These are phyloP conservation scores for Neopelma chrysocephalum DNA, from an alignment of 2,797 vertebrate species.

Conservation along the genomic window DNA sequence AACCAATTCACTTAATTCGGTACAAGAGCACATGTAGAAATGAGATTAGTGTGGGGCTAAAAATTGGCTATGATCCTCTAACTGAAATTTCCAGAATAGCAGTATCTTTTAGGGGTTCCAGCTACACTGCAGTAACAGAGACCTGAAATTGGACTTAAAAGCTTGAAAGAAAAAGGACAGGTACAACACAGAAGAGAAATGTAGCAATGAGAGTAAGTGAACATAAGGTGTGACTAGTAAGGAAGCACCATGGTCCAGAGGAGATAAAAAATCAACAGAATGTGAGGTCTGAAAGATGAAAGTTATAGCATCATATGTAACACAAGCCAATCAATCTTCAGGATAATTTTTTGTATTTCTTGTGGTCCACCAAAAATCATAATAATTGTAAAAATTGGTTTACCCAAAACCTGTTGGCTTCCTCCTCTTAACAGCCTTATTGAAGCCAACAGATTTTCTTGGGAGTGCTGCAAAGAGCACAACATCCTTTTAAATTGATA, in stretches of 20 bases:
- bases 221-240: not conserved
- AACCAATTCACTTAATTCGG: rapidly evolving
- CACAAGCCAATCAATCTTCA: not conserved
- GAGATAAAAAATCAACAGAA: not conserved
- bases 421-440: not conserved
- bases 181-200: not conserved
- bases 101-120: not conserved
- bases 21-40: not conserved
- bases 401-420: not conserved
- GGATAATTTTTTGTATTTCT: not conserved
- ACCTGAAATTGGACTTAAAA: not conserved
- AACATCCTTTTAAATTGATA: not conserved
- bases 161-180: not conserved
- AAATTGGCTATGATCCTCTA: not conserved
- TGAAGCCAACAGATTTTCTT: not conserved
- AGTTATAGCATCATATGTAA: rapidly evolving
- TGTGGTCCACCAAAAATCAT: not conserved
- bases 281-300: not conserved
- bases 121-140: not conserved
- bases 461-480: not conserved
- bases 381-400: not conserved
- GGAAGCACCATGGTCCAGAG: not conserved
- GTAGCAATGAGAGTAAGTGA: not conserved
- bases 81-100: not conserved
- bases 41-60: not conserved